These are phyloP conservation scores for Allacma fusca DNA, from an alignment of 2,888 invertebrate species.

Conservation along the genomic window DNA sequence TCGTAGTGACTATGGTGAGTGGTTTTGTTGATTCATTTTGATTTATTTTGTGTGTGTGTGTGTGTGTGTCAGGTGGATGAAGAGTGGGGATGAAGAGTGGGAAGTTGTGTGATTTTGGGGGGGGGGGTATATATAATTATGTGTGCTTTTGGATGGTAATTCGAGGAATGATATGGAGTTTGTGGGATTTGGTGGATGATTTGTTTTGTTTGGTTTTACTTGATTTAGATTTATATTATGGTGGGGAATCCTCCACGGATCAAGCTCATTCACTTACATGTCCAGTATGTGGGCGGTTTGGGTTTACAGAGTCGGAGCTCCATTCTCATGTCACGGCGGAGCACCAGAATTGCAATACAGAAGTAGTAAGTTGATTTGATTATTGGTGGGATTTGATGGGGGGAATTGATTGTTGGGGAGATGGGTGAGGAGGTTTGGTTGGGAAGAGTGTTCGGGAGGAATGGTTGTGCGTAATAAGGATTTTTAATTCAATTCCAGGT, in stretches of 20 bases:
- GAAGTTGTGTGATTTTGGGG: too few species aligned
- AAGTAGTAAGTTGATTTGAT: slow-evolving; percentile 73
- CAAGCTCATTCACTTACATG: slow-evolving; percentile 97
- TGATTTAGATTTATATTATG: slow-evolving; percentile 87
- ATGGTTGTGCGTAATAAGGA: background rate
- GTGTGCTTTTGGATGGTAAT: slow-evolving; percentile 33
- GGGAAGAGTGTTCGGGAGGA: background rate
- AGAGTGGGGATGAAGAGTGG: too few species aligned
- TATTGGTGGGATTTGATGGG: background rate
- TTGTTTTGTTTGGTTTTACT: background rate
- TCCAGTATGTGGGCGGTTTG: slow-evolving; percentile 96
- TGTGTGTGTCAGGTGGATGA: too few species aligned
- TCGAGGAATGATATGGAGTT: background rate
- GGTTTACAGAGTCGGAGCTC: slow-evolving; percentile 89
- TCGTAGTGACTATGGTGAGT: slow-evolving; percentile 89
- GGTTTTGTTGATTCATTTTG: background rate
- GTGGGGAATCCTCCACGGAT: slow-evolving; percentile 88
- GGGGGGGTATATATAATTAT: too few species aligned
- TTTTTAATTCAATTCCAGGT: slow-evolving; percentile 71
- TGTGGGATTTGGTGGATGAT: background rate
- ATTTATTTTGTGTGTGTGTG: too few species aligned
- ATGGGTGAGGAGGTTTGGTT: too few species aligned
- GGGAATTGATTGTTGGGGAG: too few species aligned
- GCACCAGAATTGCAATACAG: slow-evolving; percentile 88
- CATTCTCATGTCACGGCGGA: slow-evolving; percentile 91